These are phyloP conservation scores for Cydia splendana DNA, from an alignment of 1,140 invertebrate genomes.

Conservation along the genomic window DNA sequence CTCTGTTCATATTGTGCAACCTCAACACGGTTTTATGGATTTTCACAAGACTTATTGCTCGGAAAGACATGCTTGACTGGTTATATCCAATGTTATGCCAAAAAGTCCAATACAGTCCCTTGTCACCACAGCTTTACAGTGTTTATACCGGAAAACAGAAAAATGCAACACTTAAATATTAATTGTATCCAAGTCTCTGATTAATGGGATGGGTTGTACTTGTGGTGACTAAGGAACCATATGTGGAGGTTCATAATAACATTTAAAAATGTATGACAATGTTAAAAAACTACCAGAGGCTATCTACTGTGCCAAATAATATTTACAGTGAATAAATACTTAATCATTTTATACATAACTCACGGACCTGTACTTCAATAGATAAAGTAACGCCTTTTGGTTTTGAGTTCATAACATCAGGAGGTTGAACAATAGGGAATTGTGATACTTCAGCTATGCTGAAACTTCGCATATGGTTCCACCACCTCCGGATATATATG, in stretches of 20 bases:
- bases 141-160: constrained; percentile 61
- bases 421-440: constrained; percentile 61
- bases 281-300: constrained; percentile 7
- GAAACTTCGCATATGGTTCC: constrained; percentile 82
- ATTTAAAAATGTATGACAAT: not conserved
- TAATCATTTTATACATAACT: constrained; percentile 15
- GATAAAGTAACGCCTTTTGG: constrained; percentile 49
- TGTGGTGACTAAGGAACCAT: constrained; percentile 68
- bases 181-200: constrained; percentile 7
- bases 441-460: constrained; percentile 71
- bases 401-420: constrained; percentile 49
- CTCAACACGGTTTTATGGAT: constrained; percentile 47
- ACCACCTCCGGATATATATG: constrained; percentile 81
- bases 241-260: constrained; percentile 59
- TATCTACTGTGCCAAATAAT: constrained; percentile 19
- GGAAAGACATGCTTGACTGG: constrained; percentile 61
- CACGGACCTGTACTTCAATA: constrained; percentile 72
- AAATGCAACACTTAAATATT: constrained; percentile 37
- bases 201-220: not conserved
- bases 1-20: constrained; percentile 56
- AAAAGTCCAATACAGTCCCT: constrained; percentile 59
- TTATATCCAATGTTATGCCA: constrained; percentile 46
- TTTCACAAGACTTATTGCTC: constrained; percentile 57
- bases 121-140: constrained; percentile 62
- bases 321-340: constrained; percentile 29